Base-by-base conservation (phyloP, 2,113 vertebrate genomes). In the Macquaria australasica region DNA sequence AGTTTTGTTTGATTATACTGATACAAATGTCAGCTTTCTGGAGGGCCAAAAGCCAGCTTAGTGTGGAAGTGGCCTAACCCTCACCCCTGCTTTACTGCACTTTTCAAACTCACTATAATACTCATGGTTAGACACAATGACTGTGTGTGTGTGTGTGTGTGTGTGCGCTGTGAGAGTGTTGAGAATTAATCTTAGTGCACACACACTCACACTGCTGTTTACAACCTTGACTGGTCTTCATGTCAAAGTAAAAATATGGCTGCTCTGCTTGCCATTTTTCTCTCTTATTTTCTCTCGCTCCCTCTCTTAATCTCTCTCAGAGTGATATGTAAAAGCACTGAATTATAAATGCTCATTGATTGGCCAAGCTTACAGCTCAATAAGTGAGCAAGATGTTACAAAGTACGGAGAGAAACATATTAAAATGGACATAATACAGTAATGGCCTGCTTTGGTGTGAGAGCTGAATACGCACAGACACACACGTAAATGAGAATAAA, bases 281-380 rank as follows among this genome's bases (percentile, higher is more conserved):
- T 60, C 20, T 23, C 16, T 45, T 16, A 31, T 50, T 83, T 43
- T 28, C 28, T 15, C 20, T 34, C 25, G 25, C 43, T 72, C 10
- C 15, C 21, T 50, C 56, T 63, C 25, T 73, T 15, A 9, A 31
- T 16, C 37, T 31, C n/a, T 53, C 25, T 50, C 64, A 41, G 18
- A 12, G 25, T 55, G 48, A 82, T 23, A 63, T 28, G 60, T 60
- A 60, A 45, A 74, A 86, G 14, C 72, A 45, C 34, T 82, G 48
- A 75, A 82, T 71, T 78, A 79, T 73, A 41, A 23, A 79, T 79
- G 25, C 28, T 28, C 67, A 73, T 63, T 34, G 68, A 87, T 62
- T 56, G 39, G n/a, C 62, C 23, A 1, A 58, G 50, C 23, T 39
- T 48, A 63, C 64, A 31, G 58, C 28, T 86, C 66, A 43, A 60